Conservation (phyloP, 92 coral and sea anemone species). For the Parazoanthus atlanticus region DNA sequence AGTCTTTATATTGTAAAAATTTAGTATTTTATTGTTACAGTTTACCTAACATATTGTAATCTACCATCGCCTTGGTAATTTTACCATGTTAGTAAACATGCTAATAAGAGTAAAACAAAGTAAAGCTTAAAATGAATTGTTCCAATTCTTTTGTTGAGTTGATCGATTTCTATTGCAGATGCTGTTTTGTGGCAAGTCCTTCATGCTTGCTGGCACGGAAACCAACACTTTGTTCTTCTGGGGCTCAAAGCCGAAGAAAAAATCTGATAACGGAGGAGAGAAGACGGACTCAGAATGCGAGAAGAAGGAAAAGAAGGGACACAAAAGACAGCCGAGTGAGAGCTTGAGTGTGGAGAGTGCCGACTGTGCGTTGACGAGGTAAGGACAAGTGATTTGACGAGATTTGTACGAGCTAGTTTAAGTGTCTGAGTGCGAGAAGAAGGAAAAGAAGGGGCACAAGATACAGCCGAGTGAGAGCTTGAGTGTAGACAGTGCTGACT, state of each 20-base stretch:
- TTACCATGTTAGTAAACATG: no score
- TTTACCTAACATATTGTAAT: no score
- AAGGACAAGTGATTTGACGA: not conserved
- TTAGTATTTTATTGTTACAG: no score
- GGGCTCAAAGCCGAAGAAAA: constrained; percentile 81
- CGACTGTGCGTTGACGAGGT: constrained; percentile 78
- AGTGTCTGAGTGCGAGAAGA: constrained; percentile 51
- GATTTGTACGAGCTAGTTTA: no score
- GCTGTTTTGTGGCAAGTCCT: constrained; percentile 91
- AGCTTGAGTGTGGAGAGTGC: constrained; percentile 90
- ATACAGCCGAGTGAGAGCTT: constrained; percentile 83
- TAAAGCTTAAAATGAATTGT: not conserved
- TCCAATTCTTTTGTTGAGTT: not conserved
- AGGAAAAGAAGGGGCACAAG: constrained; percentile 66
- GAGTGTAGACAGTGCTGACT: constrained; percentile 87
- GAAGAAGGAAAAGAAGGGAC: constrained; percentile 55
- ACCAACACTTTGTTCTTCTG: constrained; percentile 93
- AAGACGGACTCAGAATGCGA: constrained; percentile 72
- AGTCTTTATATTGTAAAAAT: no score
- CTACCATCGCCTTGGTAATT: not conserved
- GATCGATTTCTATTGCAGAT: constrained; percentile 55
- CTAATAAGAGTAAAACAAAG: not conserved
- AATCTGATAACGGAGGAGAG: constrained; percentile 76
- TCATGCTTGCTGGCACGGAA: constrained; percentile 90
- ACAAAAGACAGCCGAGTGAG: constrained; percentile 82